Evolutionary conservation across 2,113 vertebrate genomes (phyloP), one percentile per base, ranked within the genome.

Genomic region (Madoqua kirkii): DNA sequence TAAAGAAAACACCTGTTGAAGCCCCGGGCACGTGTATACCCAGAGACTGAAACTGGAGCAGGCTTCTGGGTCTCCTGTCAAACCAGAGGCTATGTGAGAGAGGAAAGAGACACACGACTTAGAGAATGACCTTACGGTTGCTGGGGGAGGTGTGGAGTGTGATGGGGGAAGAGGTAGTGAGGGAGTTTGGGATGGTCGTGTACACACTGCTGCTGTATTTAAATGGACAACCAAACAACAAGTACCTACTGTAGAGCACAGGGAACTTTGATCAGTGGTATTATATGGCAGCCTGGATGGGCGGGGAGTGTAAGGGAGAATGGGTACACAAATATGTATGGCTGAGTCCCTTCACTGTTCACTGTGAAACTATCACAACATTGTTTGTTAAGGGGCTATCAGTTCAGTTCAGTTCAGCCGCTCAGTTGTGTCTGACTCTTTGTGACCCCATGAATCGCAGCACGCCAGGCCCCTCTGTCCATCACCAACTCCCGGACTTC

Each of bases 1-100:
- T 96, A 90, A 74, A 67, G 59, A 79, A 94, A 90, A 87, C 89
- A 96, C 90, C 95, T 97, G 95, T 92, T 27, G 2, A 48, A 50
- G 11, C 15, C 10, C 10, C 3, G 57, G 81, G 79, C 55, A n/a
- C 10, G 1, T 57, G 29, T 55, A 16, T 31, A 45, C 57, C 64
- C 45, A 74, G 86, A 48, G 52, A 59, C 10, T 12, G 76, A 91
- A 43, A 67, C 15, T 4, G 16, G 16, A 45, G 27, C 7, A 43
- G 57, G 3, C 12, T 23, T 59, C 14, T 10, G 71, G 33, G 31
- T 59, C 52, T 48, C 74, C 82, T 91, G 62, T 25, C 79, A 87
- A n/a, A 31, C 29, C 7, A 85, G 78, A 79, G 57, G 11, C 36
- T 17, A 8, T 14, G 23, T 1, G 21, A 57, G 25, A 7, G 71